A percentile compares a stretch with the other conserved stretches of the same genome.
phyloP scores from a whole-genome alignment of 2,797 vertebrate genomes.

The Anniella stebbinsi region DNA sequence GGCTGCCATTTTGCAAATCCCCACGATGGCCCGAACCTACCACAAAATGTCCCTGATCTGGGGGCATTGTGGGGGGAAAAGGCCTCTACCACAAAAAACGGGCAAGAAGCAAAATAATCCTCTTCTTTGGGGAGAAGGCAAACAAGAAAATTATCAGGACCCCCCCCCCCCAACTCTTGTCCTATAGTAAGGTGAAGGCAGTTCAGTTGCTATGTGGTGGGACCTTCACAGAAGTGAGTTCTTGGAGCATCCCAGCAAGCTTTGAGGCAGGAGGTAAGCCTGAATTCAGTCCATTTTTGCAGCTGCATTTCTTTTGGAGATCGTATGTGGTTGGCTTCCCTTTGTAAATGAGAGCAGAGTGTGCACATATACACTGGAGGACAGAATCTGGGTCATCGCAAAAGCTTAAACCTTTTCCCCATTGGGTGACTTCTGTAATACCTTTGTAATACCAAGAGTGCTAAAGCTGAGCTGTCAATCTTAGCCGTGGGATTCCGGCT shows the following conservation, averaged over 20 bases:
- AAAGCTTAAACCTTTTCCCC: not conserved
- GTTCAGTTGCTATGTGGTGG: not conserved
- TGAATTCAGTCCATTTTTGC: not conserved
- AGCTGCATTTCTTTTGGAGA: not conserved
- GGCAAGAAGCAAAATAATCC: no score
- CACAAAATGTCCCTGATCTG: no score
- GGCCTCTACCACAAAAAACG: no score
- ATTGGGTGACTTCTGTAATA: fast-evolving
- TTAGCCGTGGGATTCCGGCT: constrained; percentile 28
- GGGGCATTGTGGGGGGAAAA: no score
- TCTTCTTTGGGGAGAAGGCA: no score
- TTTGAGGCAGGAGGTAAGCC: no score
- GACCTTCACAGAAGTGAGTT: not conserved
- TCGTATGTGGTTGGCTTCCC: not conserved
- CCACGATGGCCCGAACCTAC: no score
- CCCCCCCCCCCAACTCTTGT: no score
- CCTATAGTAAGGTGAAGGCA: not conserved
- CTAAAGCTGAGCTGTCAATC: constrained; percentile 37
- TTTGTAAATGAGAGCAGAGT: not conserved
- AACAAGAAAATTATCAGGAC: no score
- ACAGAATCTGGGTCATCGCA: fast-evolving
- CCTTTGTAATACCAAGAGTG: constrained; percentile 1
- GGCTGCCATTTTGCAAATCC: no score
- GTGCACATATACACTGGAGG: not conserved
- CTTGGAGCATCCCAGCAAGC: not conserved